Conservation (phyloP, 2,797 vertebrate species). For the Thalassophryne amazonica region DNA sequence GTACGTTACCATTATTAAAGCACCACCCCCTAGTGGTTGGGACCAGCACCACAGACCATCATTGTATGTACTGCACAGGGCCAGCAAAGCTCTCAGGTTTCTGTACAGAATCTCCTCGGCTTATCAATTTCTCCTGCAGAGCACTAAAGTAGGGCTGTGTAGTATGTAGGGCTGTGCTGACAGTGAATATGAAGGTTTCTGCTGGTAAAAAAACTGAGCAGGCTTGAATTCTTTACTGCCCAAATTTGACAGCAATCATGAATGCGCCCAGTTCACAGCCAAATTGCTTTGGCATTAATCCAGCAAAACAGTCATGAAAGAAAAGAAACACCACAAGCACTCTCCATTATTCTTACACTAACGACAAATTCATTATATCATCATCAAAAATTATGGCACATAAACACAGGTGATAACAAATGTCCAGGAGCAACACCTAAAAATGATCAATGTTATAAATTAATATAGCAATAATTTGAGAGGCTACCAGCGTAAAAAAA, state of each 20-base stretch:
- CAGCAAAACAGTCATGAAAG: not conserved
- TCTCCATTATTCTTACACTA: too few species aligned
- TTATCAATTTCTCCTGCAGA: not conserved
- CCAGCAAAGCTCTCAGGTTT: too few species aligned
- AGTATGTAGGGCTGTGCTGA: not conserved
- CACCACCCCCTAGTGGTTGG: slow-evolving; percentile 56
- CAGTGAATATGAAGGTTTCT: slow-evolving; percentile 17
- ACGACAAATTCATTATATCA: too few species aligned
- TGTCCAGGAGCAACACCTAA: too few species aligned
- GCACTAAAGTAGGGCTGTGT: slow-evolving; percentile 1
- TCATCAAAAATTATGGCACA: too few species aligned
- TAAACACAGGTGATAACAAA: too few species aligned
- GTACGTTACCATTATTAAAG: slow-evolving; percentile 17
- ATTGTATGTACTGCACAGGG: not conserved
- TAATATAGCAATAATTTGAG: too few species aligned
- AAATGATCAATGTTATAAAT: too few species aligned
- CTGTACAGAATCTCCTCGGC: not conserved
- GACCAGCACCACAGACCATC: slow-evolving; percentile 2
- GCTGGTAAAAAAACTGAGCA: not conserved
- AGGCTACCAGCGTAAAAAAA: too few species aligned
- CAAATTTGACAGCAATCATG: slow-evolving; percentile 6
- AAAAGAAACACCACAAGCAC: too few species aligned
- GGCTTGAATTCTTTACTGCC: not conserved
- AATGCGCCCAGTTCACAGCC: not conserved
- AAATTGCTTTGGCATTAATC: not conserved